These are phyloP conservation scores for Mormyrus lacerda DNA, from an alignment of 2,113 vertebrate genomes.

Conservation along the genomic window DNA sequence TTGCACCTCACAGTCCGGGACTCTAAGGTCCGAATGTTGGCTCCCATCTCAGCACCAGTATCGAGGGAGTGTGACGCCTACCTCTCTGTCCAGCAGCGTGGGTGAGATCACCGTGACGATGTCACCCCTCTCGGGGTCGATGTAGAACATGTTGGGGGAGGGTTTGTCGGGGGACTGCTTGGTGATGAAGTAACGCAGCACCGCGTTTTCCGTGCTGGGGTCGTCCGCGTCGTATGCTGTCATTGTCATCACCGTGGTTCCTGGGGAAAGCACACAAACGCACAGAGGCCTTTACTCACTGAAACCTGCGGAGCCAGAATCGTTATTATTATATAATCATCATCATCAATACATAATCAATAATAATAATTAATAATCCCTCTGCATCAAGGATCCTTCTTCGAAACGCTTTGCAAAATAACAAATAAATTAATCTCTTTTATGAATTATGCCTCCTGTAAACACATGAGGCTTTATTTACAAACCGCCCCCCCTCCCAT, in stretches of 20 bases:
- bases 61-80: slow-evolving; percentile 42
- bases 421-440: not conserved
- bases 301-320: not conserved
- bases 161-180: slow-evolving; percentile 88
- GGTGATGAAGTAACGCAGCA: slow-evolving; percentile 84
- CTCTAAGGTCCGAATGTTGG: not conserved
- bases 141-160: slow-evolving; percentile 95
- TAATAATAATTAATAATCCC: not conserved
- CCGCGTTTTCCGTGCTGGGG: slow-evolving; percentile 80
- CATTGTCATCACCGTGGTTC: slow-evolving; percentile 92
- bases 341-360: too few relatives aligned
- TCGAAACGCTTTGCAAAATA: not conserved
- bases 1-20: not conserved
- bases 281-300: not conserved
- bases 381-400: not conserved
- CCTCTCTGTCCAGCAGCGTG: slow-evolving; percentile 82
- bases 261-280: slow-evolving; percentile 43
- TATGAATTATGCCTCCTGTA: not conserved
- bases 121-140: slow-evolving; percentile 88
- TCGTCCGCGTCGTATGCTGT: slow-evolving; percentile 86
- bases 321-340: too few relatives aligned
- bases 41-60: not conserved
- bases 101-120: slow-evolving; percentile 90
- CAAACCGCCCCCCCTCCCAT: not conserved
- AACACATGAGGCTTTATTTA: not conserved